A percentile compares a stretch with the other conserved stretches of the same genome.
Evolutionary conservation across 2,113 vertebrate species (phyloP).

Genomic region (Zosterops pallidus): DNA sequence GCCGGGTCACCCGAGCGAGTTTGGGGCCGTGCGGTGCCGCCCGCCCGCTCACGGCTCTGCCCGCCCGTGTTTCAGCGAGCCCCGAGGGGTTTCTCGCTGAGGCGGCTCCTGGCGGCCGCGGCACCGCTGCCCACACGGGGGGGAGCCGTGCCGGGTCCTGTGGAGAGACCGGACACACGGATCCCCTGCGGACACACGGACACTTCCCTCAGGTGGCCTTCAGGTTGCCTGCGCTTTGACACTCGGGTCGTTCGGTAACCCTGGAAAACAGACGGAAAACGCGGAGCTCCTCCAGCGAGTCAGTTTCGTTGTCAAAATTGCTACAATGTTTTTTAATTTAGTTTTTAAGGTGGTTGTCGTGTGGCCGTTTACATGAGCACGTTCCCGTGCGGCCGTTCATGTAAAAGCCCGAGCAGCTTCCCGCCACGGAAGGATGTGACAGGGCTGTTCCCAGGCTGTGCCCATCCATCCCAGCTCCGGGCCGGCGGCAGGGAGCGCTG

Average conservation of each 20-base stretch:
- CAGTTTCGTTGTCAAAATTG: neutral
- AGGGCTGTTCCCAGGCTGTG: neutral
- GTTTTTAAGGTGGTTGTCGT: neutral
- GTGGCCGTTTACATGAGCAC: neutral
- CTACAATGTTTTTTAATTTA: neutral
- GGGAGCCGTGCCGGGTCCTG: neutral
- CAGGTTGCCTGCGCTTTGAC: neutral
- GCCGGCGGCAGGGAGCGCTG: slow-evolving; percentile 3
- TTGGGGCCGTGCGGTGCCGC: neutral
- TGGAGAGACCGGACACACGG: neutral
- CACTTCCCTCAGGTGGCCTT: neutral
- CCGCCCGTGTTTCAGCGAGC: neutral
- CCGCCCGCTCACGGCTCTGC: neutral
- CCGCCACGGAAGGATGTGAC: neutral
- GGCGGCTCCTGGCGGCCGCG: neutral
- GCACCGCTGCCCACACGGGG: neutral
- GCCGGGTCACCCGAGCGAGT: neutral
- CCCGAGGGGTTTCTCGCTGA: accelerated
- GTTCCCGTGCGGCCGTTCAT: neutral
- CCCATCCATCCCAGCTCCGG: neutral
- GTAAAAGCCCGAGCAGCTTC: neutral
- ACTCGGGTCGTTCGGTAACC: neutral
- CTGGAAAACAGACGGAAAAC: neutral
- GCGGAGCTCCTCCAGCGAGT: neutral
- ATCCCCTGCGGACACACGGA: neutral